These are phyloP conservation scores for Steinernema feltiae DNA, from an alignment of 1,140 invertebrate genomes.

Conservation along the genomic window DNA sequence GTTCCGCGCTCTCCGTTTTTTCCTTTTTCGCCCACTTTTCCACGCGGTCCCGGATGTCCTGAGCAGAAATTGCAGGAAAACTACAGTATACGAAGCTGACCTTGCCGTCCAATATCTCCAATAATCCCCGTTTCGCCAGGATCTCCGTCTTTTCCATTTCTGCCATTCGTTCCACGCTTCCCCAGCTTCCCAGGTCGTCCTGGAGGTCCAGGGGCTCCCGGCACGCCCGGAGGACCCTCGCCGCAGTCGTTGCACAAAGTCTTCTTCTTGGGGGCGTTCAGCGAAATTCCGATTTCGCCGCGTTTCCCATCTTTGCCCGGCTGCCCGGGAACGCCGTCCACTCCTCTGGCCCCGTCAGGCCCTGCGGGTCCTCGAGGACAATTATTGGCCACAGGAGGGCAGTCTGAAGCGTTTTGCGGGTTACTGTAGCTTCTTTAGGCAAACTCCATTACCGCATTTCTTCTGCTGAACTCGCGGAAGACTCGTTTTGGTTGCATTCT, in stretches of 20 bases:
- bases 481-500: too few relatives aligned
- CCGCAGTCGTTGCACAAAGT: neutral
- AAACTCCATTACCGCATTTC: too few relatives aligned
- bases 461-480: too few relatives aligned
- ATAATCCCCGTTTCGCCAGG: conserved; percentile 20
- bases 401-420: too few relatives aligned
- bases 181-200: too few relatives aligned
- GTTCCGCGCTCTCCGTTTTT: conserved; percentile 34
- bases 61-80: neutral
- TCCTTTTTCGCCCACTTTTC: conserved; percentile 37
- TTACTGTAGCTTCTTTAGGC: too few relatives aligned
- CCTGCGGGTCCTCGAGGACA: neutral
- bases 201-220: neutral
- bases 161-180: neutral
- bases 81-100: neutral
- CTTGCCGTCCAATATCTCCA: conserved; percentile 41
- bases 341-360: neutral
- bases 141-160: neutral
- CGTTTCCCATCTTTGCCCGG: neutral
- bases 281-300: neutral
- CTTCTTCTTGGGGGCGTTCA: neutral
- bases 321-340: neutral
- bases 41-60: conserved; percentile 37
- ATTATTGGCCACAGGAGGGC: neutral
- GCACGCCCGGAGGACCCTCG: neutral